Evolutionary conservation across 92 coral and sea anemone genomes (phyloP).

Genomic region (Epizoanthus rinbou): DNA sequence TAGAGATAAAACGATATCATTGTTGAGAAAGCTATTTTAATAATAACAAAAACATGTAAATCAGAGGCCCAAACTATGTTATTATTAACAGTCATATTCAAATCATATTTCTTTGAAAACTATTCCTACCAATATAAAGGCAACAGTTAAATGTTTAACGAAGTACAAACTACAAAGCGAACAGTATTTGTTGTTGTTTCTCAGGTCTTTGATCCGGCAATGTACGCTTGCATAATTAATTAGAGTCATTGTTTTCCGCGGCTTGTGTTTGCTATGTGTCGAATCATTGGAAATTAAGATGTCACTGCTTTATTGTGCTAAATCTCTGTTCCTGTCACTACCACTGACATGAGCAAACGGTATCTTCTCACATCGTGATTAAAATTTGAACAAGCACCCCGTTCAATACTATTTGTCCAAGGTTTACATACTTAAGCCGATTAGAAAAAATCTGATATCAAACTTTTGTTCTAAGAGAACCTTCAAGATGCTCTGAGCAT

Average conservation of each 20-base stretch:
- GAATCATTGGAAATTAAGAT: conserved; percentile 41
- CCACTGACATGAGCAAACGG: conserved; percentile 42
- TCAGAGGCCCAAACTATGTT: background rate
- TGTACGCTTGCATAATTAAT: conserved; percentile 49
- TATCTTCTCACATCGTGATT: conserved; percentile 45
- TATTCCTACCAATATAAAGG: conserved; percentile 5
- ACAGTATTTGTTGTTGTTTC: conserved; percentile 39
- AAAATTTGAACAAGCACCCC: conserved; percentile 48
- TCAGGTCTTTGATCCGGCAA: conserved; percentile 29
- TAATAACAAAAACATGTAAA: background rate
- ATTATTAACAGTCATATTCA: background rate
- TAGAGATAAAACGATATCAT: too few species aligned
- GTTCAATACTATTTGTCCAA: conserved; percentile 41
- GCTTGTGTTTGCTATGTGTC: conserved; percentile 35
- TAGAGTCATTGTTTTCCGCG: conserved; percentile 25
- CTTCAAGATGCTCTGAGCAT: conserved; percentile 36
- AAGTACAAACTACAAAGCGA: conserved; percentile 32
- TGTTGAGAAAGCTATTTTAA: too few species aligned
- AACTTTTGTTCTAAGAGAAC: conserved; percentile 48
- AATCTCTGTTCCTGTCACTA: conserved; percentile 36
- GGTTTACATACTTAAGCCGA: conserved; percentile 50
- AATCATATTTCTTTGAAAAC: conserved; percentile 5
- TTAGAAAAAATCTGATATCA: conserved; percentile 47
- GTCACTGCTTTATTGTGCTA: conserved; percentile 27
- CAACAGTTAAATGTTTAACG: conserved; percentile 28